Base-by-base conservation (phyloP, 2,113 vertebrate genomes). In the Monopterus albus region DNA sequence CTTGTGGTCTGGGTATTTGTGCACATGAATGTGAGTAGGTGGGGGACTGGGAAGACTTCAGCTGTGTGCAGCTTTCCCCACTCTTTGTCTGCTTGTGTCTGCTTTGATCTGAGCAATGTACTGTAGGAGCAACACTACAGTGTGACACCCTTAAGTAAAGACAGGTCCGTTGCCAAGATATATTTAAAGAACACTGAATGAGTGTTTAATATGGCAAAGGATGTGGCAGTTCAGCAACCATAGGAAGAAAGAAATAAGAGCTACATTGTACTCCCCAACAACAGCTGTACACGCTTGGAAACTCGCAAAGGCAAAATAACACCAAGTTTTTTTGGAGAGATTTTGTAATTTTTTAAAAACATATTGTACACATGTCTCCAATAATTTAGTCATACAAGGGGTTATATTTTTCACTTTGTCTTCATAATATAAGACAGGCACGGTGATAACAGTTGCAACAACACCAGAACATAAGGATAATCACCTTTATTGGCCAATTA, bases 181-280 rank as follows among this genome's bases (percentile, higher is more conserved):
- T 51, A 66, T 60, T 85, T 78, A 85, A 58, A 66, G 65, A 85
- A 88, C 57, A 64, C 61, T 60, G 71, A 72, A 50, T 63, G 70
- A 67, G 62, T 56, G 78, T 81, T 76, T 82, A 65, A 75, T 77
- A 84, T 65, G 74, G 71, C 66, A 75, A 53, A 78, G 58, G 70
- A 72, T 58, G 57, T 53, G 39, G 52, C 18, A 1, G 51, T 46
- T 76, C 52, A 62, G 64, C 55, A 79, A 29, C 62, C 62, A 62
- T 52, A 73, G 31, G 58, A 68, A 63, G 39, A 68, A 56, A 64
- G 39, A 73, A 82, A 64, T 53, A 69, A 51, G 53, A 65, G 55
- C 43, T 42, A 43, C 50, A 51, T 55, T 78, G 53, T 61, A n/a
- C 46, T 76, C 53, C 18, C 13, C 45, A 51, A 72, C 56, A 81